phyloP scores from a whole-genome alignment of 2,888 invertebrate genomes.

The Scelioninae gen. 1 region DNA sequence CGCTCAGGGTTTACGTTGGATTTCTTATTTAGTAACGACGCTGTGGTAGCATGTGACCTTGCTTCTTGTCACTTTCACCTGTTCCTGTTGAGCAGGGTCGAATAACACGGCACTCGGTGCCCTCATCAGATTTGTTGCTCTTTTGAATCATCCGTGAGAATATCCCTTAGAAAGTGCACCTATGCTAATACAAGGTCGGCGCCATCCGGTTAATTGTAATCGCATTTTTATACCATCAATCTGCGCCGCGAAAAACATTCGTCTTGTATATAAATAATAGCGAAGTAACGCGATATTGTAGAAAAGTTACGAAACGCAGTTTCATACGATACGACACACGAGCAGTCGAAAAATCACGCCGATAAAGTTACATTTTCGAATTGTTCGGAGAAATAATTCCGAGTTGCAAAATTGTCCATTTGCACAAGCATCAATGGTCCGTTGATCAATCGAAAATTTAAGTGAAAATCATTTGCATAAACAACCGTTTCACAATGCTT shows the following conservation, averaged over 20 bases:
- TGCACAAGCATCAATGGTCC: constrained; percentile 20
- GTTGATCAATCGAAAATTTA: constrained; percentile 45
- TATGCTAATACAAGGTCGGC: constrained; percentile 47
- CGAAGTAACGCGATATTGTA: constrained; percentile 31
- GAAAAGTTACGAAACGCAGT: constrained; percentile 39
- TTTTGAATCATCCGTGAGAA: constrained; percentile 41
- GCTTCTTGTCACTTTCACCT: constrained; percentile 82
- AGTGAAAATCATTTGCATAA: constrained; percentile 60
- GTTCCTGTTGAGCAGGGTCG: constrained; percentile 71
- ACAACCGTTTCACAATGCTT: constrained; percentile 40
- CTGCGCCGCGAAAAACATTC: constrained; percentile 7
- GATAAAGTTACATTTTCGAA: constrained; percentile 49
- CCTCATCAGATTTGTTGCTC: constrained; percentile 60
- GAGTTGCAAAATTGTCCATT: constrained; percentile 26
- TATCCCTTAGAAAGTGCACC: constrained; percentile 42
- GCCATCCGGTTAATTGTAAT: constrained; percentile 34
- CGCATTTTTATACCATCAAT: constrained; percentile 8
- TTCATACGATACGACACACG: constrained; percentile 25
- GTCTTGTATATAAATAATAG: constrained; percentile 1
- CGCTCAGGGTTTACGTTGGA: constrained; percentile 73
- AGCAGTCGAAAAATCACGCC: constrained; percentile 35
- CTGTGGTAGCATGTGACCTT: constrained; percentile 78
- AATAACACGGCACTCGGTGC: constrained; percentile 61
- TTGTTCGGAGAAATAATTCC: not conserved
- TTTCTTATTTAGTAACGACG: constrained; percentile 77